phyloP scores from a whole-genome alignment of 2,113 vertebrate genomes.

The Malurus alboscapulatus region DNA sequence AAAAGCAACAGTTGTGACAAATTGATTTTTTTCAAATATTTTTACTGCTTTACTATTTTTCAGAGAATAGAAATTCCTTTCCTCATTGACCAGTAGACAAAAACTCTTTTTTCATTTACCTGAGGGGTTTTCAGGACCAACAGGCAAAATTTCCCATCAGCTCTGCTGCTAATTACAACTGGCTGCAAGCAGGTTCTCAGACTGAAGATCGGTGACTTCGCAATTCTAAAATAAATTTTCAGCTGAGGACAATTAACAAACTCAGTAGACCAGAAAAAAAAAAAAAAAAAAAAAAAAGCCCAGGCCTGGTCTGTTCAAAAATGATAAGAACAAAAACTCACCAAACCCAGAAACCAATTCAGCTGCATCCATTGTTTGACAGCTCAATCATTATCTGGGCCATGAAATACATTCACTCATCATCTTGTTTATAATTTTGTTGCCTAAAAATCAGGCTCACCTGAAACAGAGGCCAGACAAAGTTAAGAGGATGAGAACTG shows the following conservation, averaged over 20 bases:
- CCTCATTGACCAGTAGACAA: background rate
- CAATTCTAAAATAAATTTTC: conserved; percentile 20
- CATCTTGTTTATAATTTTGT: conserved; percentile 71
- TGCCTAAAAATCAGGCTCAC: too few species aligned
- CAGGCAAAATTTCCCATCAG: background rate
- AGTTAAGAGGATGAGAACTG: too few species aligned
- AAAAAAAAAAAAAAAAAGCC: background rate
- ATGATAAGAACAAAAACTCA: background rate
- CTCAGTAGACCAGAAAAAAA: conserved; percentile 15
- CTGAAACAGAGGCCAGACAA: too few species aligned
- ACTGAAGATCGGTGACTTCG: conserved; percentile 30
- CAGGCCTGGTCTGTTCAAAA: background rate
- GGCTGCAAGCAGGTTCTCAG: background rate
- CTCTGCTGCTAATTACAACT: conserved; percentile 26
- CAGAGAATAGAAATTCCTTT: background rate
- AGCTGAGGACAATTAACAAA: conserved; percentile 60
- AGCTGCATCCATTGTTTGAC: conserved; percentile 51
- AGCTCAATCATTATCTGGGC: conserved; percentile 68
- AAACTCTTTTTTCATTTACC: background rate
- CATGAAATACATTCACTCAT: conserved; percentile 67
- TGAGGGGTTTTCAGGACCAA: background rate
- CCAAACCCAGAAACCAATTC: background rate
- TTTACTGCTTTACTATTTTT: background rate
- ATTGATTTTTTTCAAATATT: background rate
- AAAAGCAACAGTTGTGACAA: background rate